Evolutionary conservation across 2,888 invertebrate species (phyloP).

Genomic region (Tetragnatha montana): DNA sequence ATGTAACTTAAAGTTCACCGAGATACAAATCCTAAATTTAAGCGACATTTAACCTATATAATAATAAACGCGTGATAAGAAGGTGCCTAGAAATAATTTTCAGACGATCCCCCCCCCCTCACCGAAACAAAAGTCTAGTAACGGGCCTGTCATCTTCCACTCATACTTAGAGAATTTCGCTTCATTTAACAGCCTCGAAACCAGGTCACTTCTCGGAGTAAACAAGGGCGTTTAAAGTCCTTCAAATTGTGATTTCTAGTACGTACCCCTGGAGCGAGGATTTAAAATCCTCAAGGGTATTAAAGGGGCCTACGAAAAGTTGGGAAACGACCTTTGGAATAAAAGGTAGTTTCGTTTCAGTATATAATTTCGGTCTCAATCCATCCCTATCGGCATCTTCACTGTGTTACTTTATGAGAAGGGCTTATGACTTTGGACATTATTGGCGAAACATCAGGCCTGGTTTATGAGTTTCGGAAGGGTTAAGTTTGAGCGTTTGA

Average conservation of each 20-base stretch:
- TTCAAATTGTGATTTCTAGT: slow-evolving; percentile 34
- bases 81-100: too few species aligned
- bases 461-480: not conserved
- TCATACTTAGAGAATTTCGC: too few species aligned
- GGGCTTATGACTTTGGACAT: not conserved
- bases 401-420: not conserved
- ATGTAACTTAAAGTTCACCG: too few species aligned
- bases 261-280: slow-evolving; percentile 7
- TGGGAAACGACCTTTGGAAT: not conserved
- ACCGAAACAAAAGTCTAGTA: too few species aligned
- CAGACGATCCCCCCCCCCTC: too few species aligned
- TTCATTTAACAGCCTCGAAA: not conserved
- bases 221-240: not conserved
- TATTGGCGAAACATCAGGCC: not conserved
- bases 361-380: slow-evolving; percentile 10
- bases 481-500: not conserved
- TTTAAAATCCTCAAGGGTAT: slow-evolving; percentile 22
- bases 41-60: too few species aligned
- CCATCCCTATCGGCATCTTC: not conserved
- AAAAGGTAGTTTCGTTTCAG: not conserved
- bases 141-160: too few species aligned
- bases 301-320: slow-evolving; percentile 24
- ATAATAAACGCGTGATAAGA: too few species aligned
- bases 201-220: not conserved
- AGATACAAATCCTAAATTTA: too few species aligned